phyloP scores from a whole-genome alignment of 2,797 vertebrate species.

The Myotis daubentonii region DNA sequence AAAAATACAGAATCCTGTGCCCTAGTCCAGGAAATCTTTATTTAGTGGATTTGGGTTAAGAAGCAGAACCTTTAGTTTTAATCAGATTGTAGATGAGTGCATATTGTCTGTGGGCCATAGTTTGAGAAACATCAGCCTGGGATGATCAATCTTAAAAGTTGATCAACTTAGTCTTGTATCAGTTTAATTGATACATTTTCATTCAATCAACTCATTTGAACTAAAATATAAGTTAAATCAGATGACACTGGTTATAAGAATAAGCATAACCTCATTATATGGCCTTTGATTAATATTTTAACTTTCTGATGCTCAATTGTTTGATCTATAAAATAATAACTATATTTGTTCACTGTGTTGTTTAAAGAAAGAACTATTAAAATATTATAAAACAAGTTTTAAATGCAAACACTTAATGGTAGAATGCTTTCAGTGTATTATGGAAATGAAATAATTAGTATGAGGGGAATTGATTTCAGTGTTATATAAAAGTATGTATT shows the following conservation, averaged over 20 bases:
- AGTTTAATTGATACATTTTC: constrained; percentile 42
- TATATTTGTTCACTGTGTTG: constrained; percentile 50
- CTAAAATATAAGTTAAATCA: constrained; percentile 17
- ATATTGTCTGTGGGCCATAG: neutral
- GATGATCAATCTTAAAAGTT: neutral
- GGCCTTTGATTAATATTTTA: constrained; percentile 40
- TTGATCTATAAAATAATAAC: constrained; percentile 48
- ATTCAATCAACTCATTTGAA: constrained; percentile 25
- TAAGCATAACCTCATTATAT: constrained; percentile 18
- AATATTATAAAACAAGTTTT: constrained; percentile 72
- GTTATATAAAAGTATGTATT: constrained; percentile 73
- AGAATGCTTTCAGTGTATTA: constrained; percentile 70
- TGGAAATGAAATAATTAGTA: constrained; percentile 81
- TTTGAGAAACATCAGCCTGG: constrained; percentile 1
- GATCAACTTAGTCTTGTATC: constrained; percentile 33
- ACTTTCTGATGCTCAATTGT: constrained; percentile 14
- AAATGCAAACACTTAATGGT: constrained; percentile 67
- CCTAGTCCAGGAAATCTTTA: neutral
- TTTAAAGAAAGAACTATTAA: constrained; percentile 73
- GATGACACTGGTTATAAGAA: constrained; percentile 10
- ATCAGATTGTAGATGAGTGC: neutral
- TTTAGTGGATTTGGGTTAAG: neutral
- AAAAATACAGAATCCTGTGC: neutral
- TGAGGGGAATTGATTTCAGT: constrained; percentile 72
- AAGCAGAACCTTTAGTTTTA: neutral